phyloP scores from a whole-genome alignment of 2,888 invertebrate species.

The Cheilosia variabilis region DNA sequence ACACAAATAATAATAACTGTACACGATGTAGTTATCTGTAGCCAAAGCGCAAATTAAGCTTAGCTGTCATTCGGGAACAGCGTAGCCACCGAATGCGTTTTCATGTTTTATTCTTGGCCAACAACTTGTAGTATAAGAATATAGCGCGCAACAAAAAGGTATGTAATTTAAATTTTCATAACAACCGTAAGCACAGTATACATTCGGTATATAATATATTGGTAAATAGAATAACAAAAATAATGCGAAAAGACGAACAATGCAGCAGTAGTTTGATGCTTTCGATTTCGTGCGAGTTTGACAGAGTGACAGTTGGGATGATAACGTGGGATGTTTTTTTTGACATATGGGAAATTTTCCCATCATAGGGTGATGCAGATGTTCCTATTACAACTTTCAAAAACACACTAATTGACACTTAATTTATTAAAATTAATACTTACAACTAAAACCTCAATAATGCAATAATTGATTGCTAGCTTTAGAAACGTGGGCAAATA shows the following conservation, averaged over 20 bases:
- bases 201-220: not conserved
- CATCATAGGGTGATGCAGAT: not conserved
- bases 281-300: slow-evolving; percentile 11
- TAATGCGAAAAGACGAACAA: slow-evolving; percentile 1
- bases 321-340: slow-evolving; percentile 23
- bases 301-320: slow-evolving; percentile 34
- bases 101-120: slow-evolving; percentile 8
- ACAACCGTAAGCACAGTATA: not conserved
- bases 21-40: not conserved
- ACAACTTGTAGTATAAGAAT: not conserved
- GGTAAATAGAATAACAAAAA: not conserved
- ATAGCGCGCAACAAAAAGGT: not conserved
- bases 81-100: slow-evolving; percentile 26
- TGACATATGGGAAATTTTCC: not conserved
- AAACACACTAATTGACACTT: too few relatives aligned
- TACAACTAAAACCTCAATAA: too few relatives aligned
- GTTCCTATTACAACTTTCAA: too few relatives aligned
- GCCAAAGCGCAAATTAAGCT: slow-evolving; percentile 21
- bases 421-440: too few relatives aligned
- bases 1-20: not conserved
- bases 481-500: too few relatives aligned
- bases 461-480: too few relatives aligned
- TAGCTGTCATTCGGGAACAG: slow-evolving; percentile 27
- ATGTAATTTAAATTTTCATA: not conserved
- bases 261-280: slow-evolving; percentile 26